Base-by-base conservation (phyloP, 2,888 invertebrate species). In the Sturmia bella region DNA sequence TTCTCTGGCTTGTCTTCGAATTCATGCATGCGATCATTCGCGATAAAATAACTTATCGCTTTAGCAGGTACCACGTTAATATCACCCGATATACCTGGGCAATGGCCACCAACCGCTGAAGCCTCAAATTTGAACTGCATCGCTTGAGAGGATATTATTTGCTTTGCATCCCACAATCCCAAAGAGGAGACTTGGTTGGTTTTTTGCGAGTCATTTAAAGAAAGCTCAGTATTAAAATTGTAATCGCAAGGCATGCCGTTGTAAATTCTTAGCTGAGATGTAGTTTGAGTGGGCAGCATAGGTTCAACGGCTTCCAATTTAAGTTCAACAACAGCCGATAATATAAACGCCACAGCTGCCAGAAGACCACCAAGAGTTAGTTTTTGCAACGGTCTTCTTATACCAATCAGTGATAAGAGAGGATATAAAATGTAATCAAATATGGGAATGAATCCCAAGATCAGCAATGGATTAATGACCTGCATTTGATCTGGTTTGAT, bases 401-500 rank as follows among this genome's bases (percentile, higher is more conserved):
- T 87, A 5, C 89, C 90, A 6, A 88, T 12, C 27, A 84, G 85
- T 0, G 85, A 84, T 24, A 91, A 83, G 0, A 88, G 5, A 7
- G 91, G 91, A 81, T 91, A 91, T 4, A 91, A 32, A 0, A 92
- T 92, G 83, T 93, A 93, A 90, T 96, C 95, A 88, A 96, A 97
- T 0, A 96, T 87, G 1, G 98, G 98, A 86, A 98, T 97, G 86
- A 98, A 95, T 5, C 94, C 84, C 21, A 98, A 91, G 83, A 98
- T 97, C 15, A 98, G 92, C 6, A 97, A 88, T 0, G 98, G 98
- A 91, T 98, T 98, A 21, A 98, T 91, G 54, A 98, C 96, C 93
- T 98, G 98, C 95, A 99, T 96, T 91, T 99, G 99, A 91, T 99
- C 99, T 0, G 99, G 97, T 86, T 97, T 95, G 17, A 97, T 92